A percentile compares a stretch with the other conserved stretches of the same genome.
Conservation (phyloP, 2,888 invertebrate genomes). For the Drosophila mulleri region DNA sequence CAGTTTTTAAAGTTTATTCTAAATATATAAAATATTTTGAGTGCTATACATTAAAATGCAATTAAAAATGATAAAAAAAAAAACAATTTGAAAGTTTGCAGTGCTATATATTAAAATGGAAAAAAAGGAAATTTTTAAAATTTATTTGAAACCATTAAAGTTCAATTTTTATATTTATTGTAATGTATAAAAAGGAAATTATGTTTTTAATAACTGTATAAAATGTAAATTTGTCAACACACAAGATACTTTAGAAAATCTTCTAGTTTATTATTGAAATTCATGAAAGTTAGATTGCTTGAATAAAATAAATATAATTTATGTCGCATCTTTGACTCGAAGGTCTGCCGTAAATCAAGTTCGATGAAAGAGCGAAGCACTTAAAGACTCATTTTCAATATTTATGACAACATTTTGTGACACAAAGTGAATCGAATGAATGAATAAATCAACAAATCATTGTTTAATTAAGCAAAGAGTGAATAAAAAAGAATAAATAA, state of each 20-base stretch:
- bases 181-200: not conserved
- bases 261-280: not conserved
- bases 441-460: conserved; percentile 26
- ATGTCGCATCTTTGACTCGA: conserved; percentile 7
- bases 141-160: too few species aligned
- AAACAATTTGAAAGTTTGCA: too few species aligned
- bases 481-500: not conserved
- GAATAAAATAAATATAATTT: conserved; percentile 8
- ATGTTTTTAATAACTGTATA: not conserved
- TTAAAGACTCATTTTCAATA: not conserved
- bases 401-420: conserved; percentile 11
- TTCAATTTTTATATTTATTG: too few species aligned
- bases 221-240: not conserved
- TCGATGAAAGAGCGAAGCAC: not conserved
- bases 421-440: conserved; percentile 12
- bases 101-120: too few species aligned
- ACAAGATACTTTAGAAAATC: not conserved
- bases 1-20: too few species aligned
- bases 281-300: not conserved
- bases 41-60: too few species aligned
- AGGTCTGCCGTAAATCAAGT: conserved; percentile 9
- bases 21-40: too few species aligned
- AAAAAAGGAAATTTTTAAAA: too few species aligned
- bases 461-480: conserved; percentile 11
- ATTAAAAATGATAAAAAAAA: too few species aligned